Evolutionary conservation across 2,113 vertebrate species (phyloP), one percentile per base, ranked within the genome.

Genomic region (Callipepla californica): DNA sequence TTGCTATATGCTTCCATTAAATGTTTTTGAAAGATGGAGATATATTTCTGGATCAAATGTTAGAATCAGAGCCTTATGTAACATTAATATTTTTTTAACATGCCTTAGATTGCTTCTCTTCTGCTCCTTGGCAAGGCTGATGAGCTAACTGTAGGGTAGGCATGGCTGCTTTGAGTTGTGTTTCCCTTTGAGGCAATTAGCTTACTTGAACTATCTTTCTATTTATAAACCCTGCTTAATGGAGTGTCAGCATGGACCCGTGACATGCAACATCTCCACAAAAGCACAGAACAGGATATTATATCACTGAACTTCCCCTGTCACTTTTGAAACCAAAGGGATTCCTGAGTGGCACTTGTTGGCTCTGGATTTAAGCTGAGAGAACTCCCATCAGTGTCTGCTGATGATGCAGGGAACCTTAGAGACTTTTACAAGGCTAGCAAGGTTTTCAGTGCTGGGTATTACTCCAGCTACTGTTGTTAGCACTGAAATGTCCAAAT

Each of bases 111-210:
- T 92, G 36, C 38, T 87, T 3, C 74, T 25, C 34, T 45, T 85
- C 36, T n/a, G 10, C 80, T 86, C 34, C 25, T 81, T 94, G 84
- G 34, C 80, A 89, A 86, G 21, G 16, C 36, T 81, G 32, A 5
- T 61, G 87, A 90, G 30, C 75, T 74, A 50, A 51, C 62, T 89
- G 69, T 2, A 82, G 57, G 79, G 34, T 36, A 77, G 32, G 53
- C n/a, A 80, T 2, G 2, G 67, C 61, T 93, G 8, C 81, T 93
- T 76, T 55, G 45, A 30, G 51, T 32, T 82, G 22, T 62, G 25
- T 74, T 75, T 93, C 76, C 72, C 51, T 85, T 80, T 81, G 61
- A 86, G 85, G 59, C 36, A 85, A 92, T 25, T 40, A 65, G 30
- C 45, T 73, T 63, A 47, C 23, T 30, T 81, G 65, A 80, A 85